These are phyloP conservation scores for Lepisosteus oculatus DNA, from an alignment of 2,113 vertebrate species.

Conservation along the genomic window DNA sequence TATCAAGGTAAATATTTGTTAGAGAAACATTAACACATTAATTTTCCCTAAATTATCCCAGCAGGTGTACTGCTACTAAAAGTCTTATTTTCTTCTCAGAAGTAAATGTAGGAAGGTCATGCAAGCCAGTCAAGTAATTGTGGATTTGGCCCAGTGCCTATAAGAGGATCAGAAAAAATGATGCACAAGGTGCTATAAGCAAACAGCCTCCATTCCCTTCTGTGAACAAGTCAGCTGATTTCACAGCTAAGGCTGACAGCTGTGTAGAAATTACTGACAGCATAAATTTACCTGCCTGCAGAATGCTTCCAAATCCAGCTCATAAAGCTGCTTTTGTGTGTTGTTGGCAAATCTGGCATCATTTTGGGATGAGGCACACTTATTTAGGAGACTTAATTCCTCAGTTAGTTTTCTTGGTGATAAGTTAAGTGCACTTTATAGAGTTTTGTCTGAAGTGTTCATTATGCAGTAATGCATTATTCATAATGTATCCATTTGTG, in stretches of 20 bases:
- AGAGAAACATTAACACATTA: constrained; percentile 30
- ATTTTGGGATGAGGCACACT: constrained; percentile 12
- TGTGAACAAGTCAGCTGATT: constrained; percentile 44
- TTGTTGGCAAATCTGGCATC: background rate
- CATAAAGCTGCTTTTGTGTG: background rate
- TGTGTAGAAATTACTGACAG: constrained; percentile 46
- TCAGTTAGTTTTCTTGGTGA: constrained; percentile 9
- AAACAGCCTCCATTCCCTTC: constrained; percentile 25
- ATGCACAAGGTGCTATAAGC: constrained; percentile 9
- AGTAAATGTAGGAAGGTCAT: constrained; percentile 50
- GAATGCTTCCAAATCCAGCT: constrained; percentile 11
- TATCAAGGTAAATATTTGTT: constrained; percentile 29
- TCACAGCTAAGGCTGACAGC: constrained; percentile 36
- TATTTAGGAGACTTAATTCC: constrained; percentile 4
- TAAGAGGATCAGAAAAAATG: constrained; percentile 6
- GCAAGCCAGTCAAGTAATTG: constrained; percentile 27
- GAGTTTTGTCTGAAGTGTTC: constrained; percentile 19
- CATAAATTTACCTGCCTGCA: constrained; percentile 32
- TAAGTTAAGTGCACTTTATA: constrained; percentile 20
- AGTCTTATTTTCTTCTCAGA: constrained; percentile 24
- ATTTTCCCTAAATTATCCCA: constrained; percentile 37
- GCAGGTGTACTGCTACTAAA: constrained; percentile 22
- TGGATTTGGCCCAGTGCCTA: constrained; percentile 34
- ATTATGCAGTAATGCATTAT: constrained; percentile 14
- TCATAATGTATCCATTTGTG: constrained; percentile 19